Evolutionary conservation across 2,797 vertebrate genomes (phyloP).

Genomic region (Poeciliopsis paucimaculata): DNA sequence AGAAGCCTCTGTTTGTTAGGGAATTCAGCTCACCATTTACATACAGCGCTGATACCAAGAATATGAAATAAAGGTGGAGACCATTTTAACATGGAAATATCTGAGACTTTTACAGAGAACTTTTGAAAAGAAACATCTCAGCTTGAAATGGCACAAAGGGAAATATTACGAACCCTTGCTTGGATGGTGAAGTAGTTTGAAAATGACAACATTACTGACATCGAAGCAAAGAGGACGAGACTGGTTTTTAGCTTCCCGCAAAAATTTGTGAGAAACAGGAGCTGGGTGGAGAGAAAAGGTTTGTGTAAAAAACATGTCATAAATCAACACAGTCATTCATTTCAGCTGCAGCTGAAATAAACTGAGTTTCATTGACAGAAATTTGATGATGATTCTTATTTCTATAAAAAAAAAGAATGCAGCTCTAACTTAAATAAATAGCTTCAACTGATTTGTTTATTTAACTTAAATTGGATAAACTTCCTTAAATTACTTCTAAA

Average conservation of each 20-base stretch:
- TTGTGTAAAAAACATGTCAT: constrained; percentile 6
- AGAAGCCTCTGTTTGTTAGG: constrained; percentile 53
- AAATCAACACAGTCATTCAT: not conserved
- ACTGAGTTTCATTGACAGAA: not conserved
- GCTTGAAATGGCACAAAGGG: not conserved
- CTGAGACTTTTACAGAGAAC: not conserved
- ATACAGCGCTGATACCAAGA: constrained; percentile 56
- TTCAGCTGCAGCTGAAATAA: too few relatives aligned
- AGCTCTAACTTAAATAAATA: too few relatives aligned
- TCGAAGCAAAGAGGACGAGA: constrained; percentile 72
- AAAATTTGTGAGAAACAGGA: constrained; percentile 50
- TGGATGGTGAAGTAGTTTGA: constrained; percentile 70
- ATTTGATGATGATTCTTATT: not conserved
- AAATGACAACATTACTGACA: constrained; percentile 16
- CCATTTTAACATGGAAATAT: not conserved
- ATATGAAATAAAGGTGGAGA: constrained; percentile 10
- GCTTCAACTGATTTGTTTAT: too few relatives aligned
- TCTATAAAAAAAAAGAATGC: too few relatives aligned
- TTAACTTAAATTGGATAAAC: too few relatives aligned
- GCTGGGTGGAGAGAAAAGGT: constrained; percentile 23
- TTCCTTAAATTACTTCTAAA: too few relatives aligned
- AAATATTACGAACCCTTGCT: constrained; percentile 60
- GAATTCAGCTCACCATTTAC: constrained; percentile 71
- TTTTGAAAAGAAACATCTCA: not conserved
- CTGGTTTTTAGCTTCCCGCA: constrained; percentile 53